Percentiles rank a stretch among this genome's conserved stretches.
Evolutionary conservation across 2,113 vertebrate genomes (phyloP).

Genomic region (Nycticebus coucang): DNA sequence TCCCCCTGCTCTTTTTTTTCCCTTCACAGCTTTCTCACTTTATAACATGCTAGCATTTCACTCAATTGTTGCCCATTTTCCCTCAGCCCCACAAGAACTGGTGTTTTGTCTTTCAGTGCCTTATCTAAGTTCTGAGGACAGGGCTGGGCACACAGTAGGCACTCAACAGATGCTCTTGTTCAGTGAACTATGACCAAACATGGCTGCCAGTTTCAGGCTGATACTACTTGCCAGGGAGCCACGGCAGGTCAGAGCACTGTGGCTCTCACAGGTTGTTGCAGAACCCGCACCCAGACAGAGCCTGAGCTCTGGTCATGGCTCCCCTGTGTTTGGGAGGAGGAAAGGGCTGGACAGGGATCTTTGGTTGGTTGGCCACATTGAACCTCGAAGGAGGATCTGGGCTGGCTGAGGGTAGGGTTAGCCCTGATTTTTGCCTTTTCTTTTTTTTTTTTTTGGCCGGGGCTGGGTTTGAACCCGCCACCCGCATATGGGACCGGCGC

Average conservation of each 20-base stretch:
- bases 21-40: not conserved
- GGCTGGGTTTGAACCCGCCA: no score
- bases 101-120: not conserved
- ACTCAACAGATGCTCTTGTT: not conserved
- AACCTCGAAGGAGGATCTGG: not conserved
- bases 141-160: not conserved
- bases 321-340: not conserved
- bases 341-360: not conserved
- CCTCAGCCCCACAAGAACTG: not conserved
- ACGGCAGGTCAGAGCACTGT: not conserved
- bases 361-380: not conserved
- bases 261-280: not conserved
- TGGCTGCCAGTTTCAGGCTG: not conserved
- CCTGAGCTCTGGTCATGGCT: no score
- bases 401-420: not conserved
- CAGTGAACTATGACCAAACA: not conserved
- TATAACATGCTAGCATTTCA: rapidly evolving
- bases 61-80: not conserved
- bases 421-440: not conserved
- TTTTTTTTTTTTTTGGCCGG: no score
- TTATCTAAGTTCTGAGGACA: not conserved
- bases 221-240: not conserved
- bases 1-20: not conserved
- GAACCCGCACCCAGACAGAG: not conserved
- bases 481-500: no score